Base-by-base conservation (phyloP, 2,888 invertebrate species). In the Lithophane leautieri region DNA sequence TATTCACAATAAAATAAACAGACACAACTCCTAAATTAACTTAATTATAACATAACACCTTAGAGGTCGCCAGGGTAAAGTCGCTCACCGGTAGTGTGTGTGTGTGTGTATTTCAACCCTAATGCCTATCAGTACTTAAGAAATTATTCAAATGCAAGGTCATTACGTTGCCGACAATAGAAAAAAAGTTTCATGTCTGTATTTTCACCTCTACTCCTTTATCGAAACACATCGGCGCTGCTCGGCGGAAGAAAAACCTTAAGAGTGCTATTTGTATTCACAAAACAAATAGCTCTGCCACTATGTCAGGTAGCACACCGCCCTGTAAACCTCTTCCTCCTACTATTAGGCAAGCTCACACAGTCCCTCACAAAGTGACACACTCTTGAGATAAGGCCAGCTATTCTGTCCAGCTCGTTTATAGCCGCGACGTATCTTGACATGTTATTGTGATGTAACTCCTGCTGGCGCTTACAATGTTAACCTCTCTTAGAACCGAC, bases 361-460 rank as follows among this genome's bases (percentile, higher is more conserved):
- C n/a, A 63, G 42, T 63, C 76, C 61, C 67, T 22, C 34, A 80
- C 81, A 84, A 70, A 81, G 84, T 80, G 11, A 0, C 14, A n/a
- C 6, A 22, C 0, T n/a, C 7, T 6, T 4, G 34, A 56, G 76
- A 76, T 75, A 70, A 75, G 61, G 61, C n/a, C 58, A 14, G 42
- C 68, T 34, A 44, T 44, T 66, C 56, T 42, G 81, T 63, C 76
- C 76, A 52, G 70, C 47, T 28, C 22, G 63, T 60, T 71, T 60
- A 75, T 61, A 50, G 52, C 28, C 50, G 54, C 34, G 68, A 54
- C 56, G 34, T 62, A 47, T 54, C 2, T 12, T 40, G 56, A 28
- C 81, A 58, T 2, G 61, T 60, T 56, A 71, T 62, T 71, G 70
- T 85, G 82, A 81, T 6, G 70, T 47, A 82, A 82, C 81, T 42